Conservation (phyloP, 2,888 invertebrate genomes). For the Tetragonula carbonaria region DNA sequence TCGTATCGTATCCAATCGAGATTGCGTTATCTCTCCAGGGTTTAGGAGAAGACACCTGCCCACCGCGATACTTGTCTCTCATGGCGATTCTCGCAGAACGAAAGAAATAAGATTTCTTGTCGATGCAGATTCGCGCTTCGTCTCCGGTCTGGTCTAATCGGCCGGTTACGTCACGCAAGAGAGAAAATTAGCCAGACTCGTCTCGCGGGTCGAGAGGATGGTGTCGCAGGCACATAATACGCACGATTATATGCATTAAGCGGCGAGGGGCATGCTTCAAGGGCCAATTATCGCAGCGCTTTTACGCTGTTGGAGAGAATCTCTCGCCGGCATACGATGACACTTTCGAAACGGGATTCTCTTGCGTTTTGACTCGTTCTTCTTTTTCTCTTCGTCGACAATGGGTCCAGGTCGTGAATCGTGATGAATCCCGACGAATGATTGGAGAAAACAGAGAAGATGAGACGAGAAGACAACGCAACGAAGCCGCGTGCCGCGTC, state of each 20-base stretch:
- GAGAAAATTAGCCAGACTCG: constrained; percentile 54
- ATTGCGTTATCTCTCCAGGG: not conserved
- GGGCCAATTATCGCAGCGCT: constrained; percentile 56
- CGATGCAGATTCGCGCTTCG: constrained; percentile 34
- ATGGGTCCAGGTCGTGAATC: not conserved
- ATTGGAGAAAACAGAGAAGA: not conserved
- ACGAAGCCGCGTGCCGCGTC: constrained; percentile 44
- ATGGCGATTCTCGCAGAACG: not conserved
- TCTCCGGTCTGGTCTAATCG: constrained; percentile 38
- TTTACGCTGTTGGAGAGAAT: constrained; percentile 31
- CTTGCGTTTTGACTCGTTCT: constrained; percentile 9
- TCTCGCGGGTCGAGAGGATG: constrained; percentile 39
- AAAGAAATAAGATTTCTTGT: not conserved
- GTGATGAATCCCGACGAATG: not conserved
- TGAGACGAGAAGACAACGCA: not conserved
- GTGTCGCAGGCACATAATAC: constrained; percentile 51
- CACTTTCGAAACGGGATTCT: constrained; percentile 45
- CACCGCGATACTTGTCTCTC: not conserved
- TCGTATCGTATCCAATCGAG: not conserved
- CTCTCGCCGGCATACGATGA: constrained; percentile 31
- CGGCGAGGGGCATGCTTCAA: constrained; percentile 52
- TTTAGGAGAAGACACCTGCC: not conserved
- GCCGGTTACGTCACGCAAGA: constrained; percentile 36
- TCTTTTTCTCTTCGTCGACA: not conserved
- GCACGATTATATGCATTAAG: constrained; percentile 61